Percentiles rank a stretch among this genome's conserved stretches.
These are phyloP conservation scores for Calidris pygmaea DNA, from an alignment of 2,113 vertebrate genomes.

Conservation along the genomic window DNA sequence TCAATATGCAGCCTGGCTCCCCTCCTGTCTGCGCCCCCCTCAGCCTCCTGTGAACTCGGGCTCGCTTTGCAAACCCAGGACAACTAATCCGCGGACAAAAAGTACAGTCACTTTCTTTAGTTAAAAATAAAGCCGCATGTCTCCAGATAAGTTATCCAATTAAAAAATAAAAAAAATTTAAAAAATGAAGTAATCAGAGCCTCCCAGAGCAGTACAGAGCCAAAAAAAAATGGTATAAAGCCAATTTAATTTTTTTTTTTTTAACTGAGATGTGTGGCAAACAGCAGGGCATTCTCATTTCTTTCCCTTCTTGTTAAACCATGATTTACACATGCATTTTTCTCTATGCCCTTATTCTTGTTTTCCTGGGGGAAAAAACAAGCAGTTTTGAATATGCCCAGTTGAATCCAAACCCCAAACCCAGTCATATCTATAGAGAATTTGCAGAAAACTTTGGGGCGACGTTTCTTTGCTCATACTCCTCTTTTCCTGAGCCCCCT, in stretches of 20 bases:
- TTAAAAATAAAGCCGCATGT: constrained; percentile 57
- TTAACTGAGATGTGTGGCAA: not conserved
- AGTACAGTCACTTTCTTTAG: constrained; percentile 39
- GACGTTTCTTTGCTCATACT: not conserved
- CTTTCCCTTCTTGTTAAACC: not conserved
- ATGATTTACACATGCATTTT: not conserved
- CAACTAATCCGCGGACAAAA: constrained; percentile 41
- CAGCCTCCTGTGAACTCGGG: not conserved
- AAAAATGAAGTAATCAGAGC: not conserved
- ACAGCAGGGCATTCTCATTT: not conserved
- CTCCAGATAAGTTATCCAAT: constrained; percentile 27
- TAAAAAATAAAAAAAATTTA: not conserved
- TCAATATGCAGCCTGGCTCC: constrained; percentile 52
- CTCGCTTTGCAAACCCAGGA: constrained; percentile 2
- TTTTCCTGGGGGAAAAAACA: not conserved
- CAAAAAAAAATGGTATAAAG: not conserved
- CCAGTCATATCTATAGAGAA: not conserved
- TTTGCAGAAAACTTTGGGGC: not conserved
- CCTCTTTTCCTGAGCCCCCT: not conserved
- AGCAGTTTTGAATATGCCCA: not conserved
- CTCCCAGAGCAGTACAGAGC: not conserved
- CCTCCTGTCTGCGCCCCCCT: not conserved
- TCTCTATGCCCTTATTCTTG: not conserved
- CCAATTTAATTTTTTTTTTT: not conserved
- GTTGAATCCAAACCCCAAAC: not conserved